These are phyloP conservation scores for Drosophila triauraria DNA, from an alignment of 1,140 invertebrate genomes.

Conservation along the genomic window DNA sequence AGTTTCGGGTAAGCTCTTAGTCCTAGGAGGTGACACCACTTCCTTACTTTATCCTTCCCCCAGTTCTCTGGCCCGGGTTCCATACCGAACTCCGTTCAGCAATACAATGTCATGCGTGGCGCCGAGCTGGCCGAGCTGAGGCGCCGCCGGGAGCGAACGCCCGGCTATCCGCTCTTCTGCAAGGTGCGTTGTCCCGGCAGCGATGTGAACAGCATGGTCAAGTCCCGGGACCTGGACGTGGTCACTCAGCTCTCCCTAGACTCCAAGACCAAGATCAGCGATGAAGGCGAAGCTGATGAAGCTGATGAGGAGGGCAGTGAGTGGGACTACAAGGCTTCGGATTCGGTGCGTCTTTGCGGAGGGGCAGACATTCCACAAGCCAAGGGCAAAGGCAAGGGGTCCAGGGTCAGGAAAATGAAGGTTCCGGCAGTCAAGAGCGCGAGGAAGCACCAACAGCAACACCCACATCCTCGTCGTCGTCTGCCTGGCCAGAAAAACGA, in stretches of 20 bases:
- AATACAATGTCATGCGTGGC: conserved; percentile 56
- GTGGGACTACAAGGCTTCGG: not conserved
- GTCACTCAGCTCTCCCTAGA: conserved; percentile 62
- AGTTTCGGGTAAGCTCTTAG: conserved; percentile 61
- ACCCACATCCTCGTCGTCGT: not conserved
- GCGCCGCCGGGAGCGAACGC: conserved; percentile 8
- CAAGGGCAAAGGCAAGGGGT: not conserved
- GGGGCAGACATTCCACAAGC: conserved; percentile 1
- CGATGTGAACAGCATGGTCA: conserved; percentile 63
- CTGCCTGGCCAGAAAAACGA: not conserved
- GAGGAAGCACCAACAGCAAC: not conserved
- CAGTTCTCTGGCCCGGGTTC: conserved; percentile 66
- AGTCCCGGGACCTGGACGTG: conserved; percentile 52
- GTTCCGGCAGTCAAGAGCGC: not conserved
- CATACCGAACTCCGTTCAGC: conserved; percentile 61
- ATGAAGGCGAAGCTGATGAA: not conserved
- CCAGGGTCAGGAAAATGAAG: not conserved
- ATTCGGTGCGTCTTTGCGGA: conserved; percentile 14
- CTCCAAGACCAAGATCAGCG: not conserved
- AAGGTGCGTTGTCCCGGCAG: conserved; percentile 51
- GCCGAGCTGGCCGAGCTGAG: conserved; percentile 57
- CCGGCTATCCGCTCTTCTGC: conserved; percentile 47
- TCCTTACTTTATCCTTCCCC: too few relatives aligned
- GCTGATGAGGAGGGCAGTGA: not conserved
- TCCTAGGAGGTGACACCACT: too few relatives aligned